Evolutionary conservation across 1,140 invertebrate species (phyloP), one percentile per base, ranked within the genome.

Genomic region (Sycophila sp.): DNA sequence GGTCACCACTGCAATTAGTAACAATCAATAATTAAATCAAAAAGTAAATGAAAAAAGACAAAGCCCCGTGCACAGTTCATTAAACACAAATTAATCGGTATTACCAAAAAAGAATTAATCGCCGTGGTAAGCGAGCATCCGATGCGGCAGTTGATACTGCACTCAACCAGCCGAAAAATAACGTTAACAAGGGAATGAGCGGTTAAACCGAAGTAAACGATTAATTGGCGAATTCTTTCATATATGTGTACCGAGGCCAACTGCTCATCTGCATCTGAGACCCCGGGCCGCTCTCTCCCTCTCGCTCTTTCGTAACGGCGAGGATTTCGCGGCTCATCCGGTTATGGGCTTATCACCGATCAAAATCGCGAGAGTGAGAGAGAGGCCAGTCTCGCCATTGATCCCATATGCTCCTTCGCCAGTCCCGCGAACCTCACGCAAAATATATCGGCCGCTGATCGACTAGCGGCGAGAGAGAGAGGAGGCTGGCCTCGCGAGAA

Each of bases 401-500:
- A 62, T 62, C 40, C 6, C 17, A n/a, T n/a, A 40, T 51, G 38
- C 45, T 66, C 49, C 19, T 65, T 65, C 55, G 47, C 24, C n/a
- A n/a, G n/a, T 64, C 28, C n/a, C 17, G 15, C 19, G 34, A 60
- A 7, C n/a, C 38, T 15, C 19, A 45, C n/a, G 22, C 34, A 38
- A 73, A 65, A 56, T 66, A 51, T 66, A 56, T 66, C 64, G 28
- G 19, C 13, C n/a, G 22, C 28, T 15, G 38, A 58, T 67, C 53
- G 38, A 65, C 49, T 65, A 65, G 68, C n/a, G n/a, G 38, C 38
- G n/a, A 10, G n/a, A 42, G 30, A 59, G 34, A 7, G 38, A 73
- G 64, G 69, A 72, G 73, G 74, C 79, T 75, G 75, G 78, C 77
- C 73, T 53, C 53, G 73, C 69, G 69, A 82, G 82, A 84, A n/a